phyloP scores from a whole-genome alignment of 2,888 invertebrate species.

The Ichneumon xanthorius region DNA sequence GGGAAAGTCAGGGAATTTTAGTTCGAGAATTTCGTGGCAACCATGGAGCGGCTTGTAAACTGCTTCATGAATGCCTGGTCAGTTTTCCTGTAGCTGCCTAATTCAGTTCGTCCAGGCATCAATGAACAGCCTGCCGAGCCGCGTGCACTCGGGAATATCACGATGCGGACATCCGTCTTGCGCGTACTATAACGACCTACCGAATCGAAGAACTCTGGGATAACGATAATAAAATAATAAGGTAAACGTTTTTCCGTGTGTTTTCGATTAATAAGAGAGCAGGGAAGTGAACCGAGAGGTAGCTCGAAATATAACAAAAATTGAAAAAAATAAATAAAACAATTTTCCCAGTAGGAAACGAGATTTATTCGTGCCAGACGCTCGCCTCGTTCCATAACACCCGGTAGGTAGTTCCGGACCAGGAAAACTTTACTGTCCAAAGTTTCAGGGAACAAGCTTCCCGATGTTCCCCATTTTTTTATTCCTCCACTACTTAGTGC shows the following conservation, averaged over 20 bases:
- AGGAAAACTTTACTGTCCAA: constrained; percentile 20
- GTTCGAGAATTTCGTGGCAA: too few species aligned
- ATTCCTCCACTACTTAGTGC: background rate
- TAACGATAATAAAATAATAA: constrained; percentile 30
- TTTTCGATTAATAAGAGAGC: constrained; percentile 1
- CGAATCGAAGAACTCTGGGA: constrained; percentile 5
- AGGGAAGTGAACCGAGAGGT: background rate
- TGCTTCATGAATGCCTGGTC: background rate
- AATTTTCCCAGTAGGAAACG: background rate
- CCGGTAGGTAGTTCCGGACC: background rate
- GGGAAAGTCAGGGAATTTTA: too few species aligned
- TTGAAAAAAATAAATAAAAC: background rate
- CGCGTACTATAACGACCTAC: background rate
- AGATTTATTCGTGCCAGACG: constrained; percentile 39
- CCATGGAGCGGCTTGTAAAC: too few species aligned
- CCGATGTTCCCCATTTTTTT: constrained; percentile 7
- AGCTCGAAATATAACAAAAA: background rate
- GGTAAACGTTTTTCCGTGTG: background rate
- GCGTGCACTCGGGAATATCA: background rate
- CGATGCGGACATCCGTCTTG: background rate
- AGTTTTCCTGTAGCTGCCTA: too few species aligned
- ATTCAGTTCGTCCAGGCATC: too few species aligned
- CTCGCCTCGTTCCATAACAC: constrained; percentile 17
- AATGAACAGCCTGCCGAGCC: background rate
- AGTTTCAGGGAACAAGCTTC: constrained; percentile 8